Evolutionary conservation across 2,797 vertebrate species (phyloP), one percentile per base, ranked within the genome.

Genomic region (Botia almorhae): DNA sequence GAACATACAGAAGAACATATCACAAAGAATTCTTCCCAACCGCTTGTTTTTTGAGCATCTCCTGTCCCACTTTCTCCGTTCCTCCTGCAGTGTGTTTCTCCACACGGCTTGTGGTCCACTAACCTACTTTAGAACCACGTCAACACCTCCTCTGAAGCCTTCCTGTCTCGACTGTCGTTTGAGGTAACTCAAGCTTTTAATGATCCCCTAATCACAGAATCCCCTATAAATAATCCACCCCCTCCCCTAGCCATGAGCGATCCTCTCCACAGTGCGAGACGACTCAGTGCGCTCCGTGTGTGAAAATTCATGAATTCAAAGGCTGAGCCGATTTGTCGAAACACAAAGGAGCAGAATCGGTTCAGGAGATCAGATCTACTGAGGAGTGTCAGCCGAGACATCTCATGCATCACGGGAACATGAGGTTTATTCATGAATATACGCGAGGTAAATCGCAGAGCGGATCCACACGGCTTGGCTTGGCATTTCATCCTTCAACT

Each of bases 111-210:
- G 81, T 91, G 92, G 90, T 93, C 92, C 89, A 93, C 92, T 94
- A 93, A 94, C 93, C 93, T 92, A 93, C 84, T 93, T 94, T 91
- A 87, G 85, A 89, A 87, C 82, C 86, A 90, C 91, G 89, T 90
- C 90, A 89, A 88, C 87, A 86, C 91, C 87, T 89, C 89, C 89
- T 91, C 88, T 88, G 87, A 89, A 88, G 89, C 91, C 88, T 91
- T 90, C 89, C 88, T 89, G 86, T 87, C 86, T 84, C 92, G 91
- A 92, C 91, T 91, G 87, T 84, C 87, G 83, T 90, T 90, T 87
- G 88, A 88, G 88, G 83, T 84, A 85, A 87, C 87, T 88, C 73
- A 58, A 80, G 86, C 87, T 87, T 89, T 85, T 92, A 93, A 93
- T 91, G 88, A 92, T 90, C 89, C 87, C 87, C 86, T 82, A 85